Percentiles rank a stretch among this genome's conserved stretches.
Conservation (phyloP, 2,113 vertebrate genomes). For the Morphnarchus princeps region DNA sequence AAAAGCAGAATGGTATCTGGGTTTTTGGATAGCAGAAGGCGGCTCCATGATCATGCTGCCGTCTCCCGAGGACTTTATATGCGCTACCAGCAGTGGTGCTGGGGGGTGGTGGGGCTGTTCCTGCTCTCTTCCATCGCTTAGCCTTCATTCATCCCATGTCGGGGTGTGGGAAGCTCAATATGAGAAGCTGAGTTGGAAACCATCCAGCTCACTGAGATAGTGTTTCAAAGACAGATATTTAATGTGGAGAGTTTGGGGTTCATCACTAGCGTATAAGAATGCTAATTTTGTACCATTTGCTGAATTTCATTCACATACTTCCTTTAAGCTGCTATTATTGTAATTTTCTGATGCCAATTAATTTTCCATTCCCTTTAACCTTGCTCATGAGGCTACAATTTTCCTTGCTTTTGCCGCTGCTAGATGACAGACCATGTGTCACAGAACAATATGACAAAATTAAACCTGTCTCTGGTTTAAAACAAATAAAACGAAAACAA, state of each 20-base stretch:
- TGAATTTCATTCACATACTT: neutral
- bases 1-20: neutral
- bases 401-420: neutral
- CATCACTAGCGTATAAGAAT: neutral
- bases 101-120: neutral
- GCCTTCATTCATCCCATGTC: neutral
- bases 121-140: neutral
- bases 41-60: accelerated
- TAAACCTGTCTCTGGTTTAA: slow-evolving; percentile 15
- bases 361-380: slow-evolving; percentile 28
- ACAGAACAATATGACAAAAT: slow-evolving; percentile 32
- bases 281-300: slow-evolving; percentile 5
- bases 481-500: neutral
- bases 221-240: neutral
- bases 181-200: neutral
- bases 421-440: slow-evolving; percentile 10
- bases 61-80: accelerated
- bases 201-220: neutral
- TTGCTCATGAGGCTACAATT: neutral
- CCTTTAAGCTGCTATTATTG: neutral
- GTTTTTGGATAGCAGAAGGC: neutral
- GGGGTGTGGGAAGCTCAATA: neutral
- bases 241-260: neutral
- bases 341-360: slow-evolving; percentile 48
- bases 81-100: accelerated